Evolutionary conservation across 2,888 invertebrate genomes (phyloP).

Genomic region (Nephrocerus scutellatus): DNA sequence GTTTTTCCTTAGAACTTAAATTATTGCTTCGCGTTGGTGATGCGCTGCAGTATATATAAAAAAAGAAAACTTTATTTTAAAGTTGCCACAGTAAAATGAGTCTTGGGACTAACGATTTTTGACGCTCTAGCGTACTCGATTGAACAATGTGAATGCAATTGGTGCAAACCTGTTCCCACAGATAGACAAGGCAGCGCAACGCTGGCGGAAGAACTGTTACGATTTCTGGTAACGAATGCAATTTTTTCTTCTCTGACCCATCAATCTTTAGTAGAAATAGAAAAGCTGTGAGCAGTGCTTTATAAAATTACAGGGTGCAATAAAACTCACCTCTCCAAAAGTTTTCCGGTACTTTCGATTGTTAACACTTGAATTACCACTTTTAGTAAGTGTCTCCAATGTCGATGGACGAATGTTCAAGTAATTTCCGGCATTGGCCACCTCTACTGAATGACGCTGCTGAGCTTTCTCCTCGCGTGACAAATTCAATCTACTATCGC

Average conservation of each 20-base stretch:
- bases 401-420: constrained; percentile 73
- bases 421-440: constrained; percentile 64
- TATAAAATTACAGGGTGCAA: too few species aligned
- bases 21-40: constrained; percentile 21
- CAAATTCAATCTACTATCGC: constrained; percentile 36
- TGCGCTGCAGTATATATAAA: too few species aligned
- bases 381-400: constrained; percentile 66
- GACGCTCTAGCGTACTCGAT: constrained; percentile 40
- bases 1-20: constrained; percentile 21
- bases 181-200: constrained; percentile 73
- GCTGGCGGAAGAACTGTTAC: constrained; percentile 80
- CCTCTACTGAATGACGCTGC: constrained; percentile 85
- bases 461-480: constrained; percentile 57
- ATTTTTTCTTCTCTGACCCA: constrained; percentile 32
- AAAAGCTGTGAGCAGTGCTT: background rate
- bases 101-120: too few species aligned
- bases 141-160: constrained; percentile 59
- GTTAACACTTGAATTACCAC: constrained; percentile 71
- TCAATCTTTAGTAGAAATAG: constrained; percentile 10
- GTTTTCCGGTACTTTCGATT: constrained; percentile 58
- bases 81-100: too few species aligned
- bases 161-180: constrained; percentile 81
- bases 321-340: constrained; percentile 22
- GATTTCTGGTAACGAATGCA: constrained; percentile 46
- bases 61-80: too few species aligned